Evolutionary conservation across 2,888 invertebrate genomes (phyloP), one percentile per base, ranked within the genome.

Genomic region (Athrips mouffetella): DNA sequence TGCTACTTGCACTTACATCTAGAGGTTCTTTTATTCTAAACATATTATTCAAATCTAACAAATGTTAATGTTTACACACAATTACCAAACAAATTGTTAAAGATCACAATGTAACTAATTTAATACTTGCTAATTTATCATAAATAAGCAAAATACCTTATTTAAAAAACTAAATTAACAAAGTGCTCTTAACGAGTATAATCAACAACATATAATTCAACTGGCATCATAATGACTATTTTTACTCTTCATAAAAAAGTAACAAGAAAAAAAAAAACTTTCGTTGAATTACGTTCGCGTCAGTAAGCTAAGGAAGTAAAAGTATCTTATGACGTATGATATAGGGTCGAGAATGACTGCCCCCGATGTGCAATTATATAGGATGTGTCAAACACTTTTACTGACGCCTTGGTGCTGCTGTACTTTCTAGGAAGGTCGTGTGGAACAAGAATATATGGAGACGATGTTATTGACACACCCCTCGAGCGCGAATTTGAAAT

Each of bases 401-500:
- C 61, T 55, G 58, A 59, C 52, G 54, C 50, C n/a, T n/a, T n/a
- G n/a, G 56, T 54, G 55, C 49, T 53, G 57, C 62, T 59, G 62
- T 70, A 76, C 85, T 85, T 86, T 85, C 85, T 70, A 73, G 72
- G 80, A 82, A 82, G 83, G 83, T 82, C 81, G 75, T 54, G 50
- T 48, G 56, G 60, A 52, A 65, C 62, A 48, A 54, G 40, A 52
- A 50, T 45, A 47, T 15, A 50, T 65, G 48, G 69, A 70, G 62
- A 55, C 42, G 65, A 15, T 47, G 11, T 37, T 37, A n/a, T n/a
- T n/a, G n/a, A n/a, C n/a, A n/a, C n/a, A n/a, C n/a, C n/a, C n/a
- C n/a, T n/a, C n/a, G n/a, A n/a, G n/a, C n/a, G n/a, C n/a, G n/a
- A n/a, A n/a, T n/a, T n/a, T n/a, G n/a, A n/a, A n/a, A n/a, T n/a